Percentiles rank a stretch among this genome's conserved stretches.
Conservation (phyloP, 2,797 vertebrate genomes). For the Peromyscus melanophrys region DNA sequence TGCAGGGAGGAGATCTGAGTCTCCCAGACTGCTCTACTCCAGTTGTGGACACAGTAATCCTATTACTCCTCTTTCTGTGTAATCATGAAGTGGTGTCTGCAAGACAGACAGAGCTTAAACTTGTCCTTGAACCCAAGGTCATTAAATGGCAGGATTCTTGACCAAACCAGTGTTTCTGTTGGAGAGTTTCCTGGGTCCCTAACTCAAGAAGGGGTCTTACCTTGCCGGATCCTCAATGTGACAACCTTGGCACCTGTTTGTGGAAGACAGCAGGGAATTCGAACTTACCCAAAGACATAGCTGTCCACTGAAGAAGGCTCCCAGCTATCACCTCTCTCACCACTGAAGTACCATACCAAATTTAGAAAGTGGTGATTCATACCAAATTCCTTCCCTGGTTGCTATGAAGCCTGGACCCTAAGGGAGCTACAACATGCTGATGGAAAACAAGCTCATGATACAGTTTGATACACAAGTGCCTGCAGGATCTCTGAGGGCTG, state of each 20-base stretch:
- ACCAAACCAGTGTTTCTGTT: background rate
- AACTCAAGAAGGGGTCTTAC: background rate
- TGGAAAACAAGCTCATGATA: background rate
- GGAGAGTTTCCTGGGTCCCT: background rate
- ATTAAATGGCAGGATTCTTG: background rate
- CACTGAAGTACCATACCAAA: background rate
- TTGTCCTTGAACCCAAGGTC: background rate
- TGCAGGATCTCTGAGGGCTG: background rate
- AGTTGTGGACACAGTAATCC: background rate
- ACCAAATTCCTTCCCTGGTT: background rate
- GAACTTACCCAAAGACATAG: background rate
- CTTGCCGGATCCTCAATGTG: background rate
- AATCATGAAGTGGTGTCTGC: background rate
- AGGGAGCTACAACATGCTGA: background rate
- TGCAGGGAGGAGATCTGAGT: background rate
- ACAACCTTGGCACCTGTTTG: accelerated
- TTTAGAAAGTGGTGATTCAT: background rate
- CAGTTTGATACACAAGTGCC: background rate
- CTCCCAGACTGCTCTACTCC: background rate
- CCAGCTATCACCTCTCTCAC: background rate
- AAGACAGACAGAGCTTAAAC: background rate
- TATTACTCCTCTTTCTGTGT: background rate
- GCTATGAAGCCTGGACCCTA: background rate
- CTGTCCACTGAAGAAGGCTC: background rate
- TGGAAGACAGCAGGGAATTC: background rate